Evolutionary conservation across 2,888 invertebrate genomes (phyloP), one percentile per base, ranked within the genome.

Genomic region (Thysanoteuthis rhombus): DNA sequence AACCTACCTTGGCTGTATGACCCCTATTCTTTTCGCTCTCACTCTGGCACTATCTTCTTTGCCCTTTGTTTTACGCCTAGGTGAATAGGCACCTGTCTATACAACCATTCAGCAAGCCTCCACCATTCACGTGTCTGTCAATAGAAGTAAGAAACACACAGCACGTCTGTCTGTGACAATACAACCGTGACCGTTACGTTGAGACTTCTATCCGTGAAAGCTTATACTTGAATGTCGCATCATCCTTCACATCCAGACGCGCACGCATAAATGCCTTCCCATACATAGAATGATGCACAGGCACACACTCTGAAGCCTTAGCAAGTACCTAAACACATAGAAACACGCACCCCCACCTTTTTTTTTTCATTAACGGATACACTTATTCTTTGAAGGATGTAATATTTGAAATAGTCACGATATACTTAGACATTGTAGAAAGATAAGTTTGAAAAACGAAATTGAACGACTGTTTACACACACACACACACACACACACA

Each of bases 1-100:
- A 52, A n/a, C n/a, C n/a, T 36, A 75, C 75, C 75, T 75, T 75
- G n/a, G 75, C 75, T 36, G 75, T 75, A 75, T 75, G 75, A 75
- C 75, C 75, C 75, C n/a, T 75, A 75, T 75, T 75, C 75, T 75
- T n/a, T 75, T 75, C n/a, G 75, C n/a, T n/a, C 75, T 75, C n/a
- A n/a, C n/a, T n/a, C n/a, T 75, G 36, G 12, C 75, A n/a, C n/a
- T 75, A 75, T 75, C n/a, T 36, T 75, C n/a, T 75, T 36, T 75
- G 75, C 75, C 75, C 75, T 75, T 75, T 75, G 75, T n/a, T 75
- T 75, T 75, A 75, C 75, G 36, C 75, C n/a, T 75, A 75, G 75
- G n/a, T 75, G 36, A 36, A n/a, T 75, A 75, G 36, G 75, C 75
- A 75, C 75, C 75, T 75, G 75, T 75, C 75, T 75, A 75, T 75